Evolutionary conservation across 1,140 invertebrate genomes (phyloP).

Genomic region (Apis cerana): DNA sequence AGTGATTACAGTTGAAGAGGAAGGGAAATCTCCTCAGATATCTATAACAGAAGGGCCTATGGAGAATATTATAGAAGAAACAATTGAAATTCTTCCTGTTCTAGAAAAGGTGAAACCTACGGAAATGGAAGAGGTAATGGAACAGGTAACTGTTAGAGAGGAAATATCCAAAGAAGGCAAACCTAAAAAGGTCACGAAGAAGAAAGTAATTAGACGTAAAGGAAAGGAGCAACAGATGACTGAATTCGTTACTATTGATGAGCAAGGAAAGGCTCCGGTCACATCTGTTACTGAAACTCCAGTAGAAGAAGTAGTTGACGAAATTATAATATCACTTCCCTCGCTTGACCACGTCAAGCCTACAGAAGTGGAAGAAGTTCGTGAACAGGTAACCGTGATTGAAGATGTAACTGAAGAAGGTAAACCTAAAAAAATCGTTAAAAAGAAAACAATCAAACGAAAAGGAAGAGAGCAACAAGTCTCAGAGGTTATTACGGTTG

Average conservation of each 20-base stretch:
- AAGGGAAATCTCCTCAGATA: not conserved
- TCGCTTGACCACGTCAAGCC: slow-evolving; percentile 84
- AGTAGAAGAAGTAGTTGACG: slow-evolving; percentile 67
- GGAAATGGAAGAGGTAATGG: too few species aligned
- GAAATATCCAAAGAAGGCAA: slow-evolving; percentile 74
- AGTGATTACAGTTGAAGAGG: slow-evolving; percentile 69
- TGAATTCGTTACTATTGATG: slow-evolving; percentile 54
- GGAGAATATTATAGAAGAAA: too few species aligned
- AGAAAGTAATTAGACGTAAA: slow-evolving; percentile 48
- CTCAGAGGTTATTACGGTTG: slow-evolving; percentile 69
- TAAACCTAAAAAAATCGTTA: slow-evolving; percentile 72
- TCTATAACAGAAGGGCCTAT: too few species aligned
- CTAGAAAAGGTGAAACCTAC: too few species aligned
- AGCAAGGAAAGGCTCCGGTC: slow-evolving; percentile 37
- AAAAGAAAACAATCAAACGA: slow-evolving; percentile 69
- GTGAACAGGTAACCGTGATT: slow-evolving; percentile 74
- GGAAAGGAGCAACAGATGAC: slow-evolving; percentile 54
- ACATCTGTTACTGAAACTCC: slow-evolving; percentile 58
- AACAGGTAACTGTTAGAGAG: slow-evolving; percentile 47
- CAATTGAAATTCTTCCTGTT: too few species aligned
- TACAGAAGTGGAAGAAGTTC: slow-evolving; percentile 70
- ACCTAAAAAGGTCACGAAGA: slow-evolving; percentile 69
- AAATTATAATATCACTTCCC: slow-evolving; percentile 59
- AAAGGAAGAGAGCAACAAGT: slow-evolving; percentile 74
- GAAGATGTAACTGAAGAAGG: slow-evolving; percentile 77